Percentiles rank a stretch among this genome's conserved stretches.
Evolutionary conservation across 1,140 invertebrate species (phyloP).

Genomic region (Papilio aristodemus): DNA sequence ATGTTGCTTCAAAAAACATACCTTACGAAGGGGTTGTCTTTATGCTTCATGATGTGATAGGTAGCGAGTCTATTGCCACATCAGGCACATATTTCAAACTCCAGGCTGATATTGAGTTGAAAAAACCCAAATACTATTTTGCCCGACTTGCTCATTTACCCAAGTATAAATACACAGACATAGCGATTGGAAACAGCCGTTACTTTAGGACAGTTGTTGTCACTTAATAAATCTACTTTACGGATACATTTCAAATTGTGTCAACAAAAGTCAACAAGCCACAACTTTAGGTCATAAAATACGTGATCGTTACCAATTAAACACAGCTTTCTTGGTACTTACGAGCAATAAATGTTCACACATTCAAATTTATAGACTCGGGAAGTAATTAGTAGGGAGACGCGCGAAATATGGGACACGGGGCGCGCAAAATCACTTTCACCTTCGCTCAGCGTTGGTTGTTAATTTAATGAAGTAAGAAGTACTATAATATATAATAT

Average conservation of each 20-base stretch:
- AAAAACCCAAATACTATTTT: no score
- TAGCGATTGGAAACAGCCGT: not conserved
- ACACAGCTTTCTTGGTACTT: constrained; percentile 1
- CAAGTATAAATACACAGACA: not conserved
- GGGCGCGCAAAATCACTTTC: constrained; percentile 32
- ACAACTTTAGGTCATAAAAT: constrained; percentile 20
- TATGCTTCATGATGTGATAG: no score
- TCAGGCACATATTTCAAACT: no score
- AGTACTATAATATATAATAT: no score
- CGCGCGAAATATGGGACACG: constrained; percentile 30
- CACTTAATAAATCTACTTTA: not conserved
- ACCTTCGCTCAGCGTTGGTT: constrained; percentile 6
- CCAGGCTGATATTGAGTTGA: no score
- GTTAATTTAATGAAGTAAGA: not conserved
- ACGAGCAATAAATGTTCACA: constrained; percentile 25
- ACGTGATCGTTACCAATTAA: constrained; percentile 11
- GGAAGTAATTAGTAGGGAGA: constrained; percentile 30
- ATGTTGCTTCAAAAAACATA: no score
- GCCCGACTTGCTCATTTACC: not conserved
- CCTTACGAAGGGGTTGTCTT: no score
- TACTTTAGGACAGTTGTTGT: not conserved
- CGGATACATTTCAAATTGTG: not conserved
- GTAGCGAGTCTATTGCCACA: no score
- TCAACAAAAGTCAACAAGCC: constrained; percentile 14
- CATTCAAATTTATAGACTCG: constrained; percentile 20